Percentiles rank a stretch among this genome's conserved stretches.
These are phyloP conservation scores for Petrolisthes cinctipes DNA, from an alignment of 2,888 invertebrate genomes.

Conservation along the genomic window DNA sequence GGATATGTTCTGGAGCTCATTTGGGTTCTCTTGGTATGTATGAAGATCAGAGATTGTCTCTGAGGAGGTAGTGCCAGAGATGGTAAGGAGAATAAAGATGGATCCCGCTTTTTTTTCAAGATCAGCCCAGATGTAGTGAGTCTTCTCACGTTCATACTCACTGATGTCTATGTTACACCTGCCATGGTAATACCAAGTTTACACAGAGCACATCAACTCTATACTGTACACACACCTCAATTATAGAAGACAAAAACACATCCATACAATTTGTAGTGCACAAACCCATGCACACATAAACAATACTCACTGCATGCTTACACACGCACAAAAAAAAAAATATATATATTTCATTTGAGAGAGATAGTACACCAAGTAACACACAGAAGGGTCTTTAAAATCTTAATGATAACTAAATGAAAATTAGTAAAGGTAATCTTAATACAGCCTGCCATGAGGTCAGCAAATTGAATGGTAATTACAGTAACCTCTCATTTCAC, in stretches of 20 bases:
- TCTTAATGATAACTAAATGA: no score
- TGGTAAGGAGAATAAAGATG: constrained; percentile 89
- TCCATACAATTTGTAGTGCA: neutral
- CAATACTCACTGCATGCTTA: neutral
- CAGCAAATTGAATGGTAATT: no score
- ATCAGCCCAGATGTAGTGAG: constrained; percentile 89
- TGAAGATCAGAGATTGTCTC: constrained; percentile 93
- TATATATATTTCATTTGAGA: no score
- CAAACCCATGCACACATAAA: neutral
- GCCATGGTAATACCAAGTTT: constrained; percentile 62
- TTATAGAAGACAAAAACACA: neutral
- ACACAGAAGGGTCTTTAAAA: no score
- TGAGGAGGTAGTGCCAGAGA: constrained; percentile 92
- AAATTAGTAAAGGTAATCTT: no score
- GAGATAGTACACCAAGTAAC: no score
- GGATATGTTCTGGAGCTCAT: constrained; percentile 77
- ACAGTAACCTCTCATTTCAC: no score
- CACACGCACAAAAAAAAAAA: no score
- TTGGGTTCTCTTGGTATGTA: constrained; percentile 84
- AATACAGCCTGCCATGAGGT: no score
- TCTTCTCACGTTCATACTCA: constrained; percentile 86
- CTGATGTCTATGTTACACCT: constrained; percentile 89
- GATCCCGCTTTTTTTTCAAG: constrained; percentile 85
- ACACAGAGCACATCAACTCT: neutral
- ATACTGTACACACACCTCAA: neutral